A percentile compares a stretch with the other conserved stretches of the same genome.
These are phyloP conservation scores for Psittacara wagleri DNA, from an alignment of 2,113 vertebrate species.

Conservation along the genomic window DNA sequence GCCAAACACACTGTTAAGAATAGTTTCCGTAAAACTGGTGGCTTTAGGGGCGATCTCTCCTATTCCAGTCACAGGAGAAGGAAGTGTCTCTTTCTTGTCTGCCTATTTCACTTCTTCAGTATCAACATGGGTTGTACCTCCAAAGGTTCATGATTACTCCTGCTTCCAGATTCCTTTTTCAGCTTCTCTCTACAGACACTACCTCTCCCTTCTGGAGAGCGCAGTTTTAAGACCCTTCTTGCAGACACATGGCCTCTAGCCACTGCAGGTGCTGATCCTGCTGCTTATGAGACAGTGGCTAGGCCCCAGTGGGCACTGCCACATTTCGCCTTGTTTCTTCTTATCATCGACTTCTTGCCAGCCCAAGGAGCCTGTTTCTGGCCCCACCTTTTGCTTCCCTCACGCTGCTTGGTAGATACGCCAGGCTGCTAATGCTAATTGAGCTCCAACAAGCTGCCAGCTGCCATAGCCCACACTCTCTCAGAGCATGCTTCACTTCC, in stretches of 20 bases:
- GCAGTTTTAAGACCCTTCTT: not conserved
- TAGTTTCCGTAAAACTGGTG: not conserved
- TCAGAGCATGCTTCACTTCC: not conserved
- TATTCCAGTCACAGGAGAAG: not conserved
- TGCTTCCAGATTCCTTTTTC: not conserved
- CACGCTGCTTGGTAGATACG: accelerated
- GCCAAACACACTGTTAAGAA: not conserved
- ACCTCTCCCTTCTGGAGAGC: not conserved
- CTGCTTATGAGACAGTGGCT: not conserved
- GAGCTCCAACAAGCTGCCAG: not conserved
- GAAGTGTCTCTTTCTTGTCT: not conserved
- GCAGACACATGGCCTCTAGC: not conserved
- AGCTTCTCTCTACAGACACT: not conserved
- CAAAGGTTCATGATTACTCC: not conserved
- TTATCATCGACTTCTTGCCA: not conserved
- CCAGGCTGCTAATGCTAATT: not conserved
- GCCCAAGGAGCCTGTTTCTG: not conserved
- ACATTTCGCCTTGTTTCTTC: not conserved
- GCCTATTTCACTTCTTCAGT: not conserved
- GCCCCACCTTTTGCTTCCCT: not conserved
- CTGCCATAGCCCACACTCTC: not conserved
- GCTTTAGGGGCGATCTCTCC: not conserved
- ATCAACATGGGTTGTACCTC: not conserved
- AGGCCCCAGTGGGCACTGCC: not conserved
- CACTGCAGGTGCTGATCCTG: not conserved